Conservation (phyloP, 2,888 invertebrate genomes). For the Caradrina kadenii region DNA sequence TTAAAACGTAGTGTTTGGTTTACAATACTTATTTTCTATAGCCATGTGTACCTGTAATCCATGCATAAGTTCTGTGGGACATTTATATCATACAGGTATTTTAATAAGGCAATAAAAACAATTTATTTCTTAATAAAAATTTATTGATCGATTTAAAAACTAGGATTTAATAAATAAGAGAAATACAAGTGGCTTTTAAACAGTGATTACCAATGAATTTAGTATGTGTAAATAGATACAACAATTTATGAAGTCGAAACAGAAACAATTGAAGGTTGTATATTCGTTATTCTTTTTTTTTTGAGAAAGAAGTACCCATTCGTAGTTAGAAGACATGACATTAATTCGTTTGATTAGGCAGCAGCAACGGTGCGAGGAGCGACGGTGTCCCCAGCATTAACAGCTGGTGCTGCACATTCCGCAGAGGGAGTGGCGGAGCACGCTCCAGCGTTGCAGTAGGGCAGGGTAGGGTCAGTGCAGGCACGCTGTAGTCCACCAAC, state of each 20-base stretch:
- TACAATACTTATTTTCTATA: no score
- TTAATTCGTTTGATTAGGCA: conserved; percentile 42
- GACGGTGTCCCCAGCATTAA: conserved; percentile 28
- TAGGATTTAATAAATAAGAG: conserved; percentile 7
- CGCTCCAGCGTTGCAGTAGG: conserved; percentile 85
- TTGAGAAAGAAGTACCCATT: conserved; percentile 41
- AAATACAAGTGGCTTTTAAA: neutral
- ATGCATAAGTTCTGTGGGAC: no score
- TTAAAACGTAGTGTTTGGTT: no score
- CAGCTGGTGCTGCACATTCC: conserved; percentile 71
- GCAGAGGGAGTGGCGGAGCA: conserved; percentile 85
- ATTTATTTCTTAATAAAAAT: no score
- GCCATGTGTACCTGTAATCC: no score
- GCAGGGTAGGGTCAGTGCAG: conserved; percentile 82
- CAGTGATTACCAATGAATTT: neutral
- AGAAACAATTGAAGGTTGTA: conserved; percentile 1
- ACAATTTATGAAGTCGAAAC: conserved; percentile 3
- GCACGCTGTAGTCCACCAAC: conserved; percentile 79
- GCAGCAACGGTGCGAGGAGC: conserved; percentile 24
- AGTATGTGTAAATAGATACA: conserved; percentile 9
- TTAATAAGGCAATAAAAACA: no score
- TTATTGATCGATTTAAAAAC: neutral
- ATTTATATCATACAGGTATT: no score
- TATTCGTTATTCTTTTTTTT: neutral
- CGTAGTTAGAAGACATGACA: conserved; percentile 8